Evolutionary conservation across 2,797 vertebrate genomes (phyloP), one percentile per base, ranked within the genome.

Genomic region (Sebastes taczanowskii): DNA sequence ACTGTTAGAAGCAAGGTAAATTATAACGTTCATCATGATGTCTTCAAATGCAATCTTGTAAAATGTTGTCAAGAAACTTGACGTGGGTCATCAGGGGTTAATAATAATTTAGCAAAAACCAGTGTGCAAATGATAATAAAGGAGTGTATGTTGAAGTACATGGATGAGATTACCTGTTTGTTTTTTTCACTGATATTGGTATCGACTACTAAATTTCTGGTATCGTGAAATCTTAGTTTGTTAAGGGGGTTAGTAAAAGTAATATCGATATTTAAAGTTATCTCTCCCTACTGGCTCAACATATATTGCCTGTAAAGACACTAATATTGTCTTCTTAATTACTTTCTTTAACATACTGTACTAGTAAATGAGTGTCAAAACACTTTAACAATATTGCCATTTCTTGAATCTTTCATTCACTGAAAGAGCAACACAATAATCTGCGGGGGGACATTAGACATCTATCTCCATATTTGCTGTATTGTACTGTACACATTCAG

Each of bases 401-500:
- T 73, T 62, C 9, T 55, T 61, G 34, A 34, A 32, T 62, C 9
- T 34, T n/a, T 27, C 18, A 2, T 38, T 55, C 42, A 59, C 25
- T 59, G 22, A 32, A 6, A 1, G 34, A 77, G 20, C 38, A 18
- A 23, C 38, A 69, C 25, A 35, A 62, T 52, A 63, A 8, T n/a
- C 7, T 34, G n/a, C 2, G 25, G 16, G 58, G 6, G 35, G 22
- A 61, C 35, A 78, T 46, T 16, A 53, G 25, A 55, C 32, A 62
- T 25, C 65, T 34, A 11, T 29, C 20, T 25, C 30, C 71, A 13
- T 65, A 70, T 80, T 83, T 60, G 42, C 35, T 11, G 42, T 34
- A 53, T 75, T 67, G 27, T 64, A 25, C 71, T 74, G 66, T 11
- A 35, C 70, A 80, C 53, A 83, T 61, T 72, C 61, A 38, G 55